phyloP scores from a whole-genome alignment of 2,113 vertebrate genomes.

The Catagonus wagneri region DNA sequence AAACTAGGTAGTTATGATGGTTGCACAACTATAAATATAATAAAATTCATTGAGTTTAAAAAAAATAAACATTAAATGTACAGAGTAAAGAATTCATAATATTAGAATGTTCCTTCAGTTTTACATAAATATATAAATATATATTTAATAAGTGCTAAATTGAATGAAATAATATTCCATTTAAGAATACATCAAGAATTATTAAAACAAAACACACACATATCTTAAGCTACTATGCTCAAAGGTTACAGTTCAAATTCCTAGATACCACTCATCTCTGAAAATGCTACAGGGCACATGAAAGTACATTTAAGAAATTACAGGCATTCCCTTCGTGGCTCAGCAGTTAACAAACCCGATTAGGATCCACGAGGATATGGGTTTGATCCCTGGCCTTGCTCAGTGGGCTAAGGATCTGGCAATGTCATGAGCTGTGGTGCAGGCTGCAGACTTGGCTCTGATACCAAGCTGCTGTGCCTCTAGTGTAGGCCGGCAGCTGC shows the following conservation, averaged over 20 bases:
- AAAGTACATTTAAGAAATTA: background rate
- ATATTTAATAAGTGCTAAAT: background rate
- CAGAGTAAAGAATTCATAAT: background rate
- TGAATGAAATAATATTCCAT: background rate
- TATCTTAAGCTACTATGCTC: background rate
- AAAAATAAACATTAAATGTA: conserved; percentile 30
- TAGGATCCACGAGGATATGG: too few species aligned
- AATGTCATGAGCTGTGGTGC: too few species aligned
- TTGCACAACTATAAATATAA: too few species aligned
- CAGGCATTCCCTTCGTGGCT: too few species aligned
- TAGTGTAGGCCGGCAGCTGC: too few species aligned
- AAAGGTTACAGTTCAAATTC: background rate
- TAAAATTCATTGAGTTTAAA: too few species aligned
- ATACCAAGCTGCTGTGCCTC: too few species aligned
- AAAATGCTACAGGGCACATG: background rate
- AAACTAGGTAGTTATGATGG: too few species aligned
- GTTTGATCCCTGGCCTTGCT: too few species aligned
- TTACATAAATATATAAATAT: conserved; percentile 35
- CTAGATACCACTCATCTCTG: background rate
- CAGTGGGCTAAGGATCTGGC: too few species aligned
- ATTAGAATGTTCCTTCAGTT: background rate
- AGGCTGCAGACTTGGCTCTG: too few species aligned
- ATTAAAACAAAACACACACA: background rate
- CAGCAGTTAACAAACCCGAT: too few species aligned
- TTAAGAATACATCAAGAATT: conserved; percentile 41